A percentile compares a stretch with the other conserved stretches of the same genome.
These are phyloP conservation scores for Yponomeuta sedellus DNA, from an alignment of 2,888 invertebrate species.

Conservation along the genomic window DNA sequence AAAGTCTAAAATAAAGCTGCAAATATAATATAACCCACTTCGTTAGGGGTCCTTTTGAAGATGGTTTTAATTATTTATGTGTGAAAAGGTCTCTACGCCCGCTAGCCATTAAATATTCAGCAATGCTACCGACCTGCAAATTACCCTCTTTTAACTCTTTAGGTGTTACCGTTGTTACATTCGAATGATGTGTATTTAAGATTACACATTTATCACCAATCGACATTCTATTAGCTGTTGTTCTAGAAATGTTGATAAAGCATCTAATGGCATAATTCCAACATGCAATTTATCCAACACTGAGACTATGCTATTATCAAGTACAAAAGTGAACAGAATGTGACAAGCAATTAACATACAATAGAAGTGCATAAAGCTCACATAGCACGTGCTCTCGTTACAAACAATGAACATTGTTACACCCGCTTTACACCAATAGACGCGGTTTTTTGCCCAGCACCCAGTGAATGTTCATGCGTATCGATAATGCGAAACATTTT, in stretches of 20 bases:
- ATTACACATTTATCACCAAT: background rate
- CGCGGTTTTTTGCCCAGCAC: background rate
- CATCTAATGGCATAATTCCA: background rate
- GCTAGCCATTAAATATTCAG: constrained; percentile 5
- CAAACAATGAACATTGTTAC: constrained; percentile 61
- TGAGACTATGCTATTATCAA: background rate
- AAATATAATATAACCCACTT: background rate
- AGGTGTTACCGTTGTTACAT: background rate
- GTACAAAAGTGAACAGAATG: constrained; percentile 5
- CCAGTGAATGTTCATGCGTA: background rate
- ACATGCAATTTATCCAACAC: background rate
- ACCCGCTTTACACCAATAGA: constrained; percentile 2
- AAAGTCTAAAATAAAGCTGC: background rate
- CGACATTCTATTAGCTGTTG: background rate
- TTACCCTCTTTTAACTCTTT: constrained; percentile 7
- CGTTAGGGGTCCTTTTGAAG: background rate
- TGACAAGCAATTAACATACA: constrained; percentile 32
- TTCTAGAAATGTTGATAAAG: background rate
- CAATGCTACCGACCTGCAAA: background rate
- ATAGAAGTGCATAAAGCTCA: constrained; percentile 50
- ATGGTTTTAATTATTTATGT: background rate
- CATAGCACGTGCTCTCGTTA: constrained; percentile 57
- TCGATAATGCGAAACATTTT: background rate
- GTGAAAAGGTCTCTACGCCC: constrained; percentile 2
- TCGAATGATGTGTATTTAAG: background rate